Evolutionary conservation across 2,888 invertebrate genomes (phyloP).

Genomic region (Lordiphosa andalusiaca): DNA sequence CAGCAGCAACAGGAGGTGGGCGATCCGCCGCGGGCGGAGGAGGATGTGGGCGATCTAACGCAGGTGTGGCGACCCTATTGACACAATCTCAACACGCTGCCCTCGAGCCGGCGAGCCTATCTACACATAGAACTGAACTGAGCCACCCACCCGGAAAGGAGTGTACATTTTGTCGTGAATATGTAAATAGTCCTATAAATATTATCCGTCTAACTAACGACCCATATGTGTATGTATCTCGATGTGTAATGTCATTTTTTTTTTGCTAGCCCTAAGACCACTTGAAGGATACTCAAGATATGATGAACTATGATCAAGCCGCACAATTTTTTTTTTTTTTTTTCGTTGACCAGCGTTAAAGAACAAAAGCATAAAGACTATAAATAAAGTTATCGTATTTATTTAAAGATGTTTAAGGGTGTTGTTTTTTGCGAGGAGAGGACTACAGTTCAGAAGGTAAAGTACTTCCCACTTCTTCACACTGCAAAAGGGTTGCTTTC

Average conservation of each 20-base stretch:
- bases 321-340: constrained; percentile 34
- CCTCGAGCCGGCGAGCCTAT: constrained; percentile 49
- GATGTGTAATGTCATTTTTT: constrained; percentile 20
- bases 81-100: constrained; percentile 64
- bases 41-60: constrained; percentile 77
- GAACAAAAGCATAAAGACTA: constrained; percentile 42
- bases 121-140: constrained; percentile 76
- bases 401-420: constrained; percentile 32
- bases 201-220: not conserved
- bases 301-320: constrained; percentile 15
- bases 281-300: constrained; percentile 25
- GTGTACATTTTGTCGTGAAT: not conserved
- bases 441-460: too few relatives aligned
- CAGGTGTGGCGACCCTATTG: constrained; percentile 90
- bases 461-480: too few relatives aligned
- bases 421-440: too few relatives aligned
- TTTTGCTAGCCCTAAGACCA: constrained; percentile 31
- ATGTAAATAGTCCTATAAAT: not conserved
- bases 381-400: constrained; percentile 68
- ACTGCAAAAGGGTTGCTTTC: too few relatives aligned
- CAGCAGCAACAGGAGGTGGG: constrained; percentile 33
- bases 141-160: constrained; percentile 11
- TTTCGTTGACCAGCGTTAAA: constrained; percentile 16
- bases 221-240: not conserved
- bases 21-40: constrained; percentile 59